Base-by-base conservation (phyloP, 2,113 vertebrate species). In the Lamprotornis superbus region DNA sequence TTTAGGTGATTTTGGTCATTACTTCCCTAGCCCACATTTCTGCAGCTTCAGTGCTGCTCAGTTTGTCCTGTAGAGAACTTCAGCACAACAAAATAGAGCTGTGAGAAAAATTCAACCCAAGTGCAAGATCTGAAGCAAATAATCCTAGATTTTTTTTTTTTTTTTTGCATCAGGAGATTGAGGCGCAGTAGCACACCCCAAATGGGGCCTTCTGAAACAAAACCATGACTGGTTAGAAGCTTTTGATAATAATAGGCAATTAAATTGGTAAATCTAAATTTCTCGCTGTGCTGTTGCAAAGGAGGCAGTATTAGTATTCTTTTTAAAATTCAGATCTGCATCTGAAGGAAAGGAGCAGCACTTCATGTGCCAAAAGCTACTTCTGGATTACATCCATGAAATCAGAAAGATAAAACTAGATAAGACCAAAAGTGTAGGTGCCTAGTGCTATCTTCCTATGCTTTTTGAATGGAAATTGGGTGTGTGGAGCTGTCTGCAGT, bases 231-330 rank as follows among this genome's bases (percentile, higher is more conserved):
- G 27, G 52, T 56, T 2, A 71, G 92, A 75, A 81, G 88, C 86
- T 92, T 96, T 93, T 94, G 89, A 95, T 97, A 95, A 31, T 94
- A 92, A 88, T 3, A 59, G 30, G 75, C 85, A 94, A 83, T 87
- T 87, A 85, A 94, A 85, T 92, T 47, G 69, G 71, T 78, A 95
- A 96, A 94, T 97, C 69, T 91, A 70, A 93, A 71, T 94, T 93
- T 94, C 92, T 93, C 8, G 1, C 90, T 81, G 23, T 44, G 71
- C 35, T 56, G 33, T 8, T 89, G 78, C 50, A 59, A 76, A 83
- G 64, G 31, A 25, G 75, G 24, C 59, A 77, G 24, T 24, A 24
- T 67, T 94, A 74, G 42, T 22, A 22, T 67, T 95, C 71, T 24
- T 76, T 86, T 92, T 70, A 81, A 90, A 94, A 94, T 90, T 90